Evolutionary conservation across 2,797 vertebrate genomes (phyloP), one percentile per base, ranked within the genome.

Genomic region (Platalea minor): DNA sequence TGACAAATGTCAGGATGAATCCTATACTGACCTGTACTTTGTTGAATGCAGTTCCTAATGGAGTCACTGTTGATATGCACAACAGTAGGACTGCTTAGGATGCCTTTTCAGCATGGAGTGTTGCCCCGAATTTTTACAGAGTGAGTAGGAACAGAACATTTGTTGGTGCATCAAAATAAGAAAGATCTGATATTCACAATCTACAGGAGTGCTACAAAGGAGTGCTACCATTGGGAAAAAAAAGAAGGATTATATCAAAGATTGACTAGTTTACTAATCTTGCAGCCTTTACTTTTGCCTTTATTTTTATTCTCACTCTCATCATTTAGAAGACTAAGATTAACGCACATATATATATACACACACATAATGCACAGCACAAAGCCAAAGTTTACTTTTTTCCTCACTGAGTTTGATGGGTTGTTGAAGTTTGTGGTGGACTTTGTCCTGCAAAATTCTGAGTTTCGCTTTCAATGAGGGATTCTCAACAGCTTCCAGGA

Each of bases 1-100:
- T 92, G 77, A 86, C 29, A 85, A 93, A 79, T 92, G 61, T 91
- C 72, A 85, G 56, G 24, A 57, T 84, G 93, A 77, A 63, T 88
- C 19, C 51, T 89, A 45, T 45, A 54, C 33, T 56, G 39, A 63
- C 29, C 45, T 60, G 45, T 73, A 41, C n/a, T 75, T 91, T 26
- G 26, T 48, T 63, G 60, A 67, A 77, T 88, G 31, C 28, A 60
- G 51, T 91, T 89, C 64, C 48, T 88, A 68, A 64, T 37, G 26
- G 35, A 70, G 51, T 53, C 23, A 21, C 26, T 29, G 7, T 50
- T 85, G 51, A 83, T 92, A 87, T 89, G 77, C 17, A 24, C 39
- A 73, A 43, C 23, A 50, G 5, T 9, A 59, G 54, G 25, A 51
- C 56, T 81, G 75, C 10, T 50, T 17, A 69, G 10, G 56, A 69